Evolutionary conservation across 2,797 vertebrate species (phyloP).

Genomic region (Sebastes hubbsi): DNA sequence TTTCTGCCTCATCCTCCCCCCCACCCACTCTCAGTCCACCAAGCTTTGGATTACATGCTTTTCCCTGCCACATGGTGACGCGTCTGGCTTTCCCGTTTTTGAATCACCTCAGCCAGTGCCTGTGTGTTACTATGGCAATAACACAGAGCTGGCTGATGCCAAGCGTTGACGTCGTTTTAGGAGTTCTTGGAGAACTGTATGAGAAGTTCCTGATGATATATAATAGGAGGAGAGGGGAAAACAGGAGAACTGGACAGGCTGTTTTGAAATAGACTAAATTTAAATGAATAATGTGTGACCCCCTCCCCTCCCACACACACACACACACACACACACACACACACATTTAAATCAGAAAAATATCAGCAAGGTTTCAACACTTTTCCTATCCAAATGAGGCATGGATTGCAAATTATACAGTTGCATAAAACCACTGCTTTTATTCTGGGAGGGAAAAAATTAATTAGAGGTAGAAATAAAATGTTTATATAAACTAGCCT

Average conservation of each 20-base stretch:
- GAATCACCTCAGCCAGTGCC: conserved; percentile 11
- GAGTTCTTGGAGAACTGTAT: conserved; percentile 35
- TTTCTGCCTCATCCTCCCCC: conserved; percentile 66
- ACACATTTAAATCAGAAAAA: conserved; percentile 10
- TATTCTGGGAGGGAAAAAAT: neutral
- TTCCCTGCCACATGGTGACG: conserved; percentile 53
- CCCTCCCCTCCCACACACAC: too few species aligned
- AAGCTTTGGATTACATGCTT: conserved; percentile 51
- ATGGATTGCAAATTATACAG: neutral
- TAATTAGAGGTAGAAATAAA: neutral
- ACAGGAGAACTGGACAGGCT: neutral
- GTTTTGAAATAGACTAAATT: conserved; percentile 16
- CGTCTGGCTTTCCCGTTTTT: conserved; percentile 36
- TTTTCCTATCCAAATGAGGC: neutral
- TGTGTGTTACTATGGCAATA: conserved; percentile 58
- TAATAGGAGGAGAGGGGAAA: neutral
- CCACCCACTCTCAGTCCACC: conserved; percentile 2
- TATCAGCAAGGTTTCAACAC: neutral
- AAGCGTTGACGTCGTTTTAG: conserved; percentile 12
- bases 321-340: neutral
- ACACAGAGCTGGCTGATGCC: conserved; percentile 14
- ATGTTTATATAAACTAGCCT: neutral
- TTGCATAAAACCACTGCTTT: neutral
- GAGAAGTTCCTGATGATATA: neutral
- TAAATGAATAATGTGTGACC: neutral